Evolutionary conservation across 2,888 invertebrate species (phyloP), one percentile per base, ranked within the genome.

Genomic region (Entomobrya proxima): DNA sequence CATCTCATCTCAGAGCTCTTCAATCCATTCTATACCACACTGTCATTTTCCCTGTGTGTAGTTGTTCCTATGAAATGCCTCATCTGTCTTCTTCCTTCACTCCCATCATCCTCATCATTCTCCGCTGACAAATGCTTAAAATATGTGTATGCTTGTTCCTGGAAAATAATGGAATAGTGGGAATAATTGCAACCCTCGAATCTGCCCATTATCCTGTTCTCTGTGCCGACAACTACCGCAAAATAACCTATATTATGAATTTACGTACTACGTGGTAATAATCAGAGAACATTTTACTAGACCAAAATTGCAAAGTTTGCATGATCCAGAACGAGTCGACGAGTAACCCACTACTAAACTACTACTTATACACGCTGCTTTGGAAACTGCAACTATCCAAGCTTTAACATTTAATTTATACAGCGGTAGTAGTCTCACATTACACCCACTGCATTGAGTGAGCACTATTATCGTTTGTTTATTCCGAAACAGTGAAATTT

Each of bases 1-100:
- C 85, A 69, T 87, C 83, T 86, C 88, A 85, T 88, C 87, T 76
- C 58, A 35, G n/a, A n/a, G 50, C 47, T 30, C 55, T 18, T 35
- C 61, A 72, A 76, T 44, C 58, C 79, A 69, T 79, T 52, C 37
- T 61, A 7, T 40, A 77, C 77, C 69, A 32, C 64, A 50, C 47
- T 69, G 50, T 69, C 69, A 79, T 79, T 75, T 75, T 75, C 75
- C 37, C 30, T 74, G n/a, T n/a, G n/a, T n/a, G n/a, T n/a, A n/a
- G n/a, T n/a, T 52, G 9, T 15, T 40, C 72, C 50, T 18, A 27
- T 55, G 24, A 52, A 52, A 52, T 75, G 55, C 55, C 75, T 75
- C 75, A 75, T 55, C 52, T 37, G 37, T 75, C 35, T 74, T 75
- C 72, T 21, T 72, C 72, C 47, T 35, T 40, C 44, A 11, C 15